Base-by-base conservation (phyloP, 1,140 invertebrate genomes). In the Brachionus manjavacas region DNA sequence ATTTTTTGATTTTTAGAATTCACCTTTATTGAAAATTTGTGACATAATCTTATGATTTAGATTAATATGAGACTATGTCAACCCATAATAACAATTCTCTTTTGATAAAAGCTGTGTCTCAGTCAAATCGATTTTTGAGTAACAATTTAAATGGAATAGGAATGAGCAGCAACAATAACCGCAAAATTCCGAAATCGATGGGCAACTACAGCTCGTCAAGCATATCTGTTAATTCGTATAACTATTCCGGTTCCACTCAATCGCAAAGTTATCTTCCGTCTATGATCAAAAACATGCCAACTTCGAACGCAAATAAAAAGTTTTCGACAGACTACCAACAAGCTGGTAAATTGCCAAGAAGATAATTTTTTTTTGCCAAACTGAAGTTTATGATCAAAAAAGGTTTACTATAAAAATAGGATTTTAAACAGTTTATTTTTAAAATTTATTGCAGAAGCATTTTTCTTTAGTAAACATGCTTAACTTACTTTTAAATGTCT, bases 231-330 rank as follows among this genome's bases (percentile, higher is more conserved):
- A 76, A 76, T 46, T 76, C 72, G 43, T 76, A 49, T 23, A 76
- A 49, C 23, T 46, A 49, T n/a, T 49, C 16, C 3, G 23, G 46
- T 49, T 49, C 39, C 4, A 76, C n/a, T 76, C 64, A 81, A 23
- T 81, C 79, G n/a, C 79, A 81, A 12, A 43, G 49, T 7, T 81
- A 81, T 81, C 79, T 81, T 20, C 79, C 79, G 35, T 81, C 79
- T 0, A 81, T 81, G 79, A 20, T 81, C 7, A 60, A 68, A 68
- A 81, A 68, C 35, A 60, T 41, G 49, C 35, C 52, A 39, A 64
- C 2, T 64, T 35, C 35, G 20, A 68, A 60, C 39, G 35, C 52
- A 60, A 81, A 81, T 23, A 60, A 68, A 60, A 81, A 81, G 31
- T 81, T 41, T 55, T 60, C 52, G 16, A 9, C 64, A 25, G 79